phyloP scores from a whole-genome alignment of 2,797 vertebrate species.

The Buphagus erythrorhynchus region DNA sequence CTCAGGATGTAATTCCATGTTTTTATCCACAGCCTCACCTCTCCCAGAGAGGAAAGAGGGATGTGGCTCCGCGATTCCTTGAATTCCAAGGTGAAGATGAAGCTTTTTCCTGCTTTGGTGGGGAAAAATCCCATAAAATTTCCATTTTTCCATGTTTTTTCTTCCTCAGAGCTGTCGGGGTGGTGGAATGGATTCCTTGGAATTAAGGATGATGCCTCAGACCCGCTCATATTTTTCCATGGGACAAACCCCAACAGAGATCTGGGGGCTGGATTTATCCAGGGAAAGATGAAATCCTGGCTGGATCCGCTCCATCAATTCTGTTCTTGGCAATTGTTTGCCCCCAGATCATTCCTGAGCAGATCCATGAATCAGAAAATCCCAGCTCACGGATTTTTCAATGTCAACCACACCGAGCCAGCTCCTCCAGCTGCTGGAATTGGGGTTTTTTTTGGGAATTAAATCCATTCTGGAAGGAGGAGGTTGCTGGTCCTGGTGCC shows the following conservation, averaged over 20 bases:
- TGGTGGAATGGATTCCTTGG: neutral
- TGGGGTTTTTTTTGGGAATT: neutral
- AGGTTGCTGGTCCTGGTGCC: neutral
- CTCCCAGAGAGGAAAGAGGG: neutral
- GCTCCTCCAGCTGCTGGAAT: neutral
- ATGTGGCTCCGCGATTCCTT: accelerated
- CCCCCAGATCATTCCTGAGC: neutral
- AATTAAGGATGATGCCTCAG: neutral
- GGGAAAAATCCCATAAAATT: neutral
- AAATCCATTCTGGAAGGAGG: neutral
- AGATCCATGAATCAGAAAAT: neutral
- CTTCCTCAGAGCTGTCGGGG: neutral
- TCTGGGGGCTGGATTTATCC: neutral
- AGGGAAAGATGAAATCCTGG: neutral
- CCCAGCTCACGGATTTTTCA: neutral
- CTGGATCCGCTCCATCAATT: neutral
- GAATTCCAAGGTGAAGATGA: neutral
- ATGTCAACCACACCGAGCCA: no score
- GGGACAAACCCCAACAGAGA: neutral
- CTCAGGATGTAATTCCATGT: accelerated
- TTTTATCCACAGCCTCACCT: accelerated
- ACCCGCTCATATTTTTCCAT: neutral
- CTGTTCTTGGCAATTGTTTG: neutral
- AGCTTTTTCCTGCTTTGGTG: neutral
- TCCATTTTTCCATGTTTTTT: accelerated